These are phyloP conservation scores for Axis porcinus DNA, from an alignment of 2,113 vertebrate species.

Conservation along the genomic window DNA sequence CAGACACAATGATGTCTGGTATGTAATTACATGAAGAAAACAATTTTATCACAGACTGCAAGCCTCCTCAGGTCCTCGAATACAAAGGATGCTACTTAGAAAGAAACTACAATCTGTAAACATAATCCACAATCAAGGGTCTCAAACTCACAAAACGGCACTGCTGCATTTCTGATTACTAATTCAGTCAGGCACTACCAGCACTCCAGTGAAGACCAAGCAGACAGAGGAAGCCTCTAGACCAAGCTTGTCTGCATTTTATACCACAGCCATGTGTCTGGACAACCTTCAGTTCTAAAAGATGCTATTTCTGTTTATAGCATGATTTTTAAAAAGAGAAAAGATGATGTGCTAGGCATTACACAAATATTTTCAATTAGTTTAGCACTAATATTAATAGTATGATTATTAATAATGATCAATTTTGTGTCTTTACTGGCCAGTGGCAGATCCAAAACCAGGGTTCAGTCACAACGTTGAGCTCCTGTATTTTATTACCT, in stretches of 20 bases:
- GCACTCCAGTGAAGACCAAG: constrained; percentile 72
- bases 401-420: neutral
- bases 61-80: constrained; percentile 75
- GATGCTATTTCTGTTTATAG: constrained; percentile 47
- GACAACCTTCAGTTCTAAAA: constrained; percentile 44
- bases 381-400: neutral
- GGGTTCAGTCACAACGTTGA: neutral
- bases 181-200: constrained; percentile 81
- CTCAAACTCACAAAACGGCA: constrained; percentile 80
- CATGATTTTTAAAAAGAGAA: constrained; percentile 28
- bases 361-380: neutral
- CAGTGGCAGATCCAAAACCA: neutral
- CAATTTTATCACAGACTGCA: constrained; percentile 69
- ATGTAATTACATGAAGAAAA: constrained; percentile 34
- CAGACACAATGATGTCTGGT: constrained; percentile 32
- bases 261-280: constrained; percentile 3
- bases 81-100: constrained; percentile 81
- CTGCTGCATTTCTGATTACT: constrained; percentile 78
- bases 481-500: neutral
- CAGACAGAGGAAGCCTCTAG: constrained; percentile 67
- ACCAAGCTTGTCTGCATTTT: constrained; percentile 51
- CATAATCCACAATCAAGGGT: constrained; percentile 83
- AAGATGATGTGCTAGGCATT: neutral
- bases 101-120: constrained; percentile 81
- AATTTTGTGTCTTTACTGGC: neutral